phyloP scores from a whole-genome alignment of 2,888 invertebrate genomes.

The Drosophila glabriapex region DNA sequence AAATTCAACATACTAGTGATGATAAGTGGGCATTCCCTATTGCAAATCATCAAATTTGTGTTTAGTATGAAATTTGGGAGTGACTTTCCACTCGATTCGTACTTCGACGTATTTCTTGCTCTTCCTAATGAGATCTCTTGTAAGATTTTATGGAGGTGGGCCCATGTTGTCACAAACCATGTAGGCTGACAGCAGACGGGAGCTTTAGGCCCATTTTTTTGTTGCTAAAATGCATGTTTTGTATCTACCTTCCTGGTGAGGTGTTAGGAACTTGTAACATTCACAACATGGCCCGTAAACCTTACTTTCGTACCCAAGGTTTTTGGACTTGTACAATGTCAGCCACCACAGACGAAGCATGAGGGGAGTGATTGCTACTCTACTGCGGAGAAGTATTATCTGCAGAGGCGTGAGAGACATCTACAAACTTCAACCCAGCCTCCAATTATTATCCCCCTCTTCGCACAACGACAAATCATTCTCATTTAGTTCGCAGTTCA shows the following conservation, averaged over 20 bases:
- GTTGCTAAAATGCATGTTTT: not conserved
- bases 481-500: not conserved
- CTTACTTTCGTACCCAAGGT: too few relatives aligned
- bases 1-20: too few relatives aligned
- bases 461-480: not conserved
- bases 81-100: not conserved
- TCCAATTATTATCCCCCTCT: not conserved
- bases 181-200: not conserved
- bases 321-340: not conserved
- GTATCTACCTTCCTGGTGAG: not conserved
- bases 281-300: not conserved
- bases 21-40: too few relatives aligned
- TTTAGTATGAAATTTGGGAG: not conserved
- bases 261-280: not conserved
- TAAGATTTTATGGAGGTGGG: not conserved
- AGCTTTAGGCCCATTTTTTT: not conserved
- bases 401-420: not conserved
- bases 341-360: not conserved
- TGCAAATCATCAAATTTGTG: not conserved
- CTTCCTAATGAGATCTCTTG: not conserved
- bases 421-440: not conserved
- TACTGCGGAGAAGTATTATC: not conserved
- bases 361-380: not conserved
- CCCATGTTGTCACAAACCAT: not conserved
- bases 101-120: not conserved